Conservation (phyloP, 2,113 vertebrate species). For the Colinus virginianus region DNA sequence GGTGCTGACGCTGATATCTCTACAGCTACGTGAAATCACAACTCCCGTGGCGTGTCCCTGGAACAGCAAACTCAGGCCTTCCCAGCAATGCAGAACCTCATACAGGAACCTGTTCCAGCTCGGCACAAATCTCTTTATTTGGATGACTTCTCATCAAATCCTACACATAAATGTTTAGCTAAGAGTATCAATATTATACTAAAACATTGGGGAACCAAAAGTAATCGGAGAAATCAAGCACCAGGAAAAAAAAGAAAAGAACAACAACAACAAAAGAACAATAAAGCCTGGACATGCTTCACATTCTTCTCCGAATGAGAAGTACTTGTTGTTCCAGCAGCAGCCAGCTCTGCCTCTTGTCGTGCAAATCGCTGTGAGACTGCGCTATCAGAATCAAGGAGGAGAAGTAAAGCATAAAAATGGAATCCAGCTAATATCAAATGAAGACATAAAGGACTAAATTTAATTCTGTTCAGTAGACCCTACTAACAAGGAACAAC, state of each 20-base stretch:
- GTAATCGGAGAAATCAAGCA: background rate
- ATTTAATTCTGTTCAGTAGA: background rate
- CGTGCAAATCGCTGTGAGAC: background rate
- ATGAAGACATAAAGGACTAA: background rate
- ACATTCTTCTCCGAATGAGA: conserved; percentile 9
- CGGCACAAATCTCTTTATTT: background rate
- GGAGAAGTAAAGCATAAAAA: background rate
- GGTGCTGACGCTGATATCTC: background rate
- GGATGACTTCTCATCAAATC: background rate
- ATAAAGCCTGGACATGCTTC: background rate
- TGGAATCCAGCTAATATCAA: background rate
- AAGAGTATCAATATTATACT: background rate
- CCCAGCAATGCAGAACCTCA: background rate
- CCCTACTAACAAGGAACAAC: background rate
- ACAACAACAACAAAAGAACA: background rate
- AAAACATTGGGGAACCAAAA: background rate
- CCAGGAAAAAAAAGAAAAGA: background rate
- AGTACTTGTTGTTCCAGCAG: background rate
- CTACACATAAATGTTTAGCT: background rate
- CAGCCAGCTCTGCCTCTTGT: background rate
- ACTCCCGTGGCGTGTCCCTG: background rate
- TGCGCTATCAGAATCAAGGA: background rate
- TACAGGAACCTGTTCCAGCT: background rate
- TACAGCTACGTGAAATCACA: background rate
- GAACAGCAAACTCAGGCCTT: background rate